Evolutionary conservation across 1,140 invertebrate genomes (phyloP).

Genomic region (Helicoverpa armigera): DNA sequence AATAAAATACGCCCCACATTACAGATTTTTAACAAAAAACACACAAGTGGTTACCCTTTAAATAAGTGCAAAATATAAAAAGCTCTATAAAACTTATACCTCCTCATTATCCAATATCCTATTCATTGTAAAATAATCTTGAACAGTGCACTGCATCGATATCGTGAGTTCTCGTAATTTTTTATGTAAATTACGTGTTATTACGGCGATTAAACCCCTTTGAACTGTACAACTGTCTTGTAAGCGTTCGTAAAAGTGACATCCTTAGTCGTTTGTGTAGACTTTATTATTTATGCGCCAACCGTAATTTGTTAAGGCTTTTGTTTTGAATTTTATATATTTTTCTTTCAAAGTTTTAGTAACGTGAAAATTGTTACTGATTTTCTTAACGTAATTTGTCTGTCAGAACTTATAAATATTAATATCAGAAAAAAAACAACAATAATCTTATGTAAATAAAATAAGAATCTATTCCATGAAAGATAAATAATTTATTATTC

Average conservation of each 20-base stretch:
- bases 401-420: not conserved
- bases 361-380: not conserved
- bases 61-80: no score
- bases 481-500: slow-evolving; percentile 17
- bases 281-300: slow-evolving; percentile 1
- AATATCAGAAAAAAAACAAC: not conserved
- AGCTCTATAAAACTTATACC: no score
- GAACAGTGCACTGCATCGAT: not conserved
- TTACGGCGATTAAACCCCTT: slow-evolving; percentile 19
- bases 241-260: slow-evolving; percentile 4
- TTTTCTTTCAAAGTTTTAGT: not conserved
- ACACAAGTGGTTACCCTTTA: no score
- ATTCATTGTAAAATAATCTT: not conserved
- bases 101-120: no score
- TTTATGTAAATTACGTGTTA: slow-evolving; percentile 28
- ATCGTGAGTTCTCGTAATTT: not conserved
- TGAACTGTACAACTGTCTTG: slow-evolving; percentile 16
- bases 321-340: no score
- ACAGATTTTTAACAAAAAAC: no score
- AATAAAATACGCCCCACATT: no score
- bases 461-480: not conserved
- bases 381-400: not conserved
- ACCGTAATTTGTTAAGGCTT: not conserved
- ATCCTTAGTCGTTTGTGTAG: slow-evolving; percentile 22
- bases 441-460: not conserved